A percentile compares a stretch with the other conserved stretches of the same genome.
These are phyloP conservation scores for Mellilla xanthometata DNA, from an alignment of 2,888 invertebrate genomes.

Conservation along the genomic window DNA sequence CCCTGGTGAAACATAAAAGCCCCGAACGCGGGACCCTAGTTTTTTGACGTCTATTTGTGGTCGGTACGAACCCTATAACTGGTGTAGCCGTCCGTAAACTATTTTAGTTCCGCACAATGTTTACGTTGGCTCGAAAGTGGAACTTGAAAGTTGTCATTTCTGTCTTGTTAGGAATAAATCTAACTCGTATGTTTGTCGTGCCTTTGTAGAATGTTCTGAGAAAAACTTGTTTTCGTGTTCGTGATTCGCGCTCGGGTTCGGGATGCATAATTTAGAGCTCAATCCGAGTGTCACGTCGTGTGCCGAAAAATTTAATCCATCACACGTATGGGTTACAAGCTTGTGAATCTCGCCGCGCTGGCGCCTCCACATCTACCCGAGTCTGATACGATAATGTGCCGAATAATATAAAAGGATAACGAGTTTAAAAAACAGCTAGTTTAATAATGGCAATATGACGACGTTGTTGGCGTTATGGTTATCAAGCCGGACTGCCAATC, in stretches of 20 bases:
- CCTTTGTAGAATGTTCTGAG: conserved; percentile 28
- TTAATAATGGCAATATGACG: too few species aligned
- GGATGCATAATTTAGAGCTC: conserved; percentile 62
- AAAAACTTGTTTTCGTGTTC: conserved; percentile 28
- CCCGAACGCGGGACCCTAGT: conserved; percentile 70
- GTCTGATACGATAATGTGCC: too few species aligned
- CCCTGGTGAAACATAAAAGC: conserved; percentile 76
- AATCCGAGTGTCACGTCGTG: conserved; percentile 65
- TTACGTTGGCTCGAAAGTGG: conserved; percentile 12
- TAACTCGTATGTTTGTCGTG: conserved; percentile 22
- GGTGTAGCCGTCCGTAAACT: conserved; percentile 52
- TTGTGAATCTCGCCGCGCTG: too few species aligned
- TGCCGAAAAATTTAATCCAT: conserved; percentile 75
- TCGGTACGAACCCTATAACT: conserved; percentile 71
- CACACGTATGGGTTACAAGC: conserved; percentile 52
- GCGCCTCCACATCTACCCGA: too few species aligned
- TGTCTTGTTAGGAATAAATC: conserved; percentile 16
- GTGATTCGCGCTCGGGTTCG: conserved; percentile 23
- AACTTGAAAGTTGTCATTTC: conserved; percentile 14
- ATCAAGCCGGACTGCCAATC: too few species aligned
- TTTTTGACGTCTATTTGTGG: conserved; percentile 82
- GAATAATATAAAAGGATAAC: too few species aligned
- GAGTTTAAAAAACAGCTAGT: too few species aligned
- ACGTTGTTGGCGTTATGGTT: too few species aligned
- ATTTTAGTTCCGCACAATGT: conserved; percentile 26